These are phyloP conservation scores for Anthrax anthrax DNA, from an alignment of 2,888 invertebrate genomes.

Conservation along the genomic window DNA sequence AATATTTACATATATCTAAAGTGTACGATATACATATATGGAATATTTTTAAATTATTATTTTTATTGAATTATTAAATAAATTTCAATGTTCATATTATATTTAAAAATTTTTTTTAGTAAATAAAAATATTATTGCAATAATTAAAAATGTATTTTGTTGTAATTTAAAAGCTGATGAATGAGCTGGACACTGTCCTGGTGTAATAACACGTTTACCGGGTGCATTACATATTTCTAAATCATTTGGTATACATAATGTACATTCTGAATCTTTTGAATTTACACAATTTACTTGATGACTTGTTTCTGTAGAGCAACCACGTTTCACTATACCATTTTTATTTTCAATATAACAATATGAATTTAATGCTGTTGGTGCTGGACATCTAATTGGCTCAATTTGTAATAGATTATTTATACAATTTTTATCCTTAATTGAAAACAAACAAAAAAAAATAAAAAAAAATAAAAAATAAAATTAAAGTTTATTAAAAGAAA, in stretches of 20 bases:
- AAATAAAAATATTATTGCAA: too few species aligned
- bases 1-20: too few species aligned
- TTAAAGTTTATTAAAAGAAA: not conserved
- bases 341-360: constrained; percentile 22
- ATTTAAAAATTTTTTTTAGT: too few species aligned
- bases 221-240: constrained; percentile 20
- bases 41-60: too few species aligned
- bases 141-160: not conserved
- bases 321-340: constrained; percentile 15
- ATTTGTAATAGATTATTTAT: constrained; percentile 11
- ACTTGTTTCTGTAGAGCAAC: constrained; percentile 20
- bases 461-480: not conserved
- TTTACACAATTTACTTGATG: constrained; percentile 20
- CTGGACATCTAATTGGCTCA: constrained; percentile 17
- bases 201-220: too few species aligned
- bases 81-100: too few species aligned
- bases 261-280: constrained; percentile 15
- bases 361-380: constrained; percentile 23
- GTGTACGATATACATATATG: too few species aligned
- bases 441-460: not conserved
- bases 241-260: constrained; percentile 21
- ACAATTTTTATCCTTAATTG: constrained; percentile 19
- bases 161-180: not conserved
- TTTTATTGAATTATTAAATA: too few species aligned
- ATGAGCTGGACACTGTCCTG: not conserved